phyloP scores from a whole-genome alignment of 1,140 invertebrate genomes.

The Myzus persicae region DNA sequence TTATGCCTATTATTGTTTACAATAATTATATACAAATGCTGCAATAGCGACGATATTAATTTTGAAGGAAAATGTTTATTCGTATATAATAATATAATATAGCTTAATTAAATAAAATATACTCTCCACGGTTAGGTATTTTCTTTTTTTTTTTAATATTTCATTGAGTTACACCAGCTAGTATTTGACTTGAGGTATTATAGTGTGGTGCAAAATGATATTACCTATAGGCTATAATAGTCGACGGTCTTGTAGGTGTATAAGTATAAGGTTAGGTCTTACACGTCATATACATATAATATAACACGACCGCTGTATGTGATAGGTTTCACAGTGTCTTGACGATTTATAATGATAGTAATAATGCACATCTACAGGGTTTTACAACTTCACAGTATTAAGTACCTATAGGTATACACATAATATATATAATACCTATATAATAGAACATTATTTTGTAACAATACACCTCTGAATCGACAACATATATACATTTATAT shows the following conservation, averaged over 20 bases:
- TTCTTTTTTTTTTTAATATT: background rate
- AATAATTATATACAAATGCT: background rate
- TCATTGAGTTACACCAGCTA: background rate
- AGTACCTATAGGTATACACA: too few relatives aligned
- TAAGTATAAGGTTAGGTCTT: too few relatives aligned
- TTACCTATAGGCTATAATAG: background rate
- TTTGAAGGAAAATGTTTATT: background rate
- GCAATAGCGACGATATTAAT: background rate
- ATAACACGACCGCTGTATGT: background rate
- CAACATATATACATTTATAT: too few relatives aligned
- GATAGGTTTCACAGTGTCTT: background rate
- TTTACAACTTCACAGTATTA: background rate
- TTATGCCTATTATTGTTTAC: background rate
- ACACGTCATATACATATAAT: too few relatives aligned
- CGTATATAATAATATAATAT: background rate
- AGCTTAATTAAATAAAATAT: background rate
- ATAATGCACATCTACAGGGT: background rate
- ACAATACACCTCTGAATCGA: too few relatives aligned
- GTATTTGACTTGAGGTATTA: too few relatives aligned
- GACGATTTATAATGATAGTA: background rate
- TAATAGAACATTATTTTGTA: too few relatives aligned
- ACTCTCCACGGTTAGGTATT: background rate
- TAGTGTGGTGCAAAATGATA: background rate
- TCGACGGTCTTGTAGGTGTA: background rate
- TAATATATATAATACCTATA: background rate